phyloP scores from a whole-genome alignment of 2,797 vertebrate genomes.

The Tenualosa ilisha region DNA sequence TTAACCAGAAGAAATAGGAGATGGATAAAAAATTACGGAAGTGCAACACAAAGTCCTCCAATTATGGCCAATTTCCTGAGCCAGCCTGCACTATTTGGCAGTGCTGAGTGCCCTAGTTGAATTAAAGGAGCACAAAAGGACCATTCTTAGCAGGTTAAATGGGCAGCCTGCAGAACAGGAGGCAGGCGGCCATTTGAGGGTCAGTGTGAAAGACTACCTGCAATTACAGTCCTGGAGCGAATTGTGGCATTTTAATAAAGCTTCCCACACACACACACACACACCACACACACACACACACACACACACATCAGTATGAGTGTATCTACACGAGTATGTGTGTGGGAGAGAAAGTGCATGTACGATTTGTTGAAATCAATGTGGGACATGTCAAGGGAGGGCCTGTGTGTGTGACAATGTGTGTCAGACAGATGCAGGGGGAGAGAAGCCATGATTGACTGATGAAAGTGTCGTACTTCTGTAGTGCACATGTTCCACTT shows the following conservation, averaged over 20 bases:
- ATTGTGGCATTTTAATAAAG: neutral
- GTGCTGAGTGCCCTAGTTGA: neutral
- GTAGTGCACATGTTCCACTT: slow-evolving; percentile 43
- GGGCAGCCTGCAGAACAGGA: neutral
- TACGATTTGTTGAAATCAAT: neutral
- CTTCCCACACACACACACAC: neutral
- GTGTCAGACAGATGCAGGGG: neutral
- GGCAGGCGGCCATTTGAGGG: neutral
- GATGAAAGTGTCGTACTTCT: slow-evolving; percentile 46
- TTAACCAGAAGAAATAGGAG: slow-evolving; percentile 18
- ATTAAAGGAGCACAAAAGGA: slow-evolving; percentile 13
- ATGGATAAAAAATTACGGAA: neutral
- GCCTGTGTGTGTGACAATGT: slow-evolving; percentile 14
- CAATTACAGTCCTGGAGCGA: neutral
- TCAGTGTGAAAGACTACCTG: neutral
- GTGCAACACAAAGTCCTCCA: neutral
- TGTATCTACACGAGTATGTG: neutral
- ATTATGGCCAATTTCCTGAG: slow-evolving; percentile 11
- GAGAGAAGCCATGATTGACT: slow-evolving; percentile 35
- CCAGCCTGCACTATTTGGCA: neutral
- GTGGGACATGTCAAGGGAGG: slow-evolving; percentile 8
- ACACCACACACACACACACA: neutral
- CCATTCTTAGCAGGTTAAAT: neutral
- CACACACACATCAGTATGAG: neutral
- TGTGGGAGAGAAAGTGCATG: neutral